Evolutionary conservation across 2,797 vertebrate species (phyloP).

Genomic region (Avahi laniger): DNA sequence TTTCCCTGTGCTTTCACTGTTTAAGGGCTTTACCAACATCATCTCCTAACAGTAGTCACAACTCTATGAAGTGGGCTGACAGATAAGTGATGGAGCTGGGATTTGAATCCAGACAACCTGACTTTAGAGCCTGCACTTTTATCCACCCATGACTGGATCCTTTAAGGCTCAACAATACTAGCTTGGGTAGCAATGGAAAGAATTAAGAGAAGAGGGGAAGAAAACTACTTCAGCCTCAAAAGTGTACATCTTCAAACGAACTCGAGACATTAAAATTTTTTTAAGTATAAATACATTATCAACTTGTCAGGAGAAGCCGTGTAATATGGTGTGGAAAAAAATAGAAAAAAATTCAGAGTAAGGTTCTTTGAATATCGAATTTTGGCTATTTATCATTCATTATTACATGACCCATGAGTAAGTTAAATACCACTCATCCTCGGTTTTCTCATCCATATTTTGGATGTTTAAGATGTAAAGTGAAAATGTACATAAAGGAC

Average conservation of each 20-base stretch:
- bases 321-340: neutral
- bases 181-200: neutral
- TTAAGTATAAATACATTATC: neutral
- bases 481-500: conserved; percentile 27
- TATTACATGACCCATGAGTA: neutral
- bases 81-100: neutral
- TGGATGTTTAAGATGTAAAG: conserved; percentile 7
- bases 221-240: conserved; percentile 17
- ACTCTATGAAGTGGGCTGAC: neutral
- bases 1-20: neutral
- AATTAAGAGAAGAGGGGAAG: conserved; percentile 5
- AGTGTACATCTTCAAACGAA: neutral
- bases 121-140: neutral
- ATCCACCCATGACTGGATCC: neutral
- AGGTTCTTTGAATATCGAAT: neutral
- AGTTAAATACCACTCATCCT: neutral
- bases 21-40: conserved; percentile 22
- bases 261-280: neutral
- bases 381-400: neutral
- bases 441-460: neutral
- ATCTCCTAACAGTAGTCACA: neutral
- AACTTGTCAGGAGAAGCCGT: neutral
- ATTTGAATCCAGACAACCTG: neutral
- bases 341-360: neutral
- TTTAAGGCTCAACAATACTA: neutral